A percentile compares a stretch with the other conserved stretches of the same genome.
Evolutionary conservation across 2,797 vertebrate genomes (phyloP).

Genomic region (Numenius phaeopus): DNA sequence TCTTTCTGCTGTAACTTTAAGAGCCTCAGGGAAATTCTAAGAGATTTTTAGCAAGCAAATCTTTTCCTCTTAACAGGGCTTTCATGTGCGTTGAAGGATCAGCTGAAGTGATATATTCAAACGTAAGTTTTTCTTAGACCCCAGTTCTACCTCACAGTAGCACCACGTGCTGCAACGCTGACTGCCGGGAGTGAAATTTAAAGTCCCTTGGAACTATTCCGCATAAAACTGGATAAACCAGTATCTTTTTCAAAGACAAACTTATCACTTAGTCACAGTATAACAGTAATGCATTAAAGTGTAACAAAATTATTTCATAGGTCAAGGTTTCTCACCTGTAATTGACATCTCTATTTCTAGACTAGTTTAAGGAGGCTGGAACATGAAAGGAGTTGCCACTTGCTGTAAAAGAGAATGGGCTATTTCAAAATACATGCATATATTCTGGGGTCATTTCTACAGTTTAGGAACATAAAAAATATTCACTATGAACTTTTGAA

Average conservation of each 20-base stretch:
- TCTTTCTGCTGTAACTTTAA: not conserved
- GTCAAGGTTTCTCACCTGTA: conserved; percentile 34
- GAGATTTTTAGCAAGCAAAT: not conserved
- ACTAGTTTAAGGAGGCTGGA: not conserved
- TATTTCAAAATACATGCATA: not conserved
- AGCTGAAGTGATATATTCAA: not conserved
- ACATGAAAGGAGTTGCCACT: not conserved
- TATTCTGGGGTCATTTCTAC: not conserved
- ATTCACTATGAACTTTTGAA: not conserved
- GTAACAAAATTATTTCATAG: conserved; percentile 33
- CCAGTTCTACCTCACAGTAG: not conserved
- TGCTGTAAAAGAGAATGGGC: not conserved
- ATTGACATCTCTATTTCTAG: not conserved
- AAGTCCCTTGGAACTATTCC: not conserved
- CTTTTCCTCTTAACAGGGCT: not conserved
- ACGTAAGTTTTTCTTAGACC: not conserved
- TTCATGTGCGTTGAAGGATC: not conserved
- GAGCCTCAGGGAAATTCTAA: not conserved
- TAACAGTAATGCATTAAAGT: conserved; percentile 29
- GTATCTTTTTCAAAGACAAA: not conserved
- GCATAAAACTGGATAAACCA: not conserved
- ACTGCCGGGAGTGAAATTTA: not conserved
- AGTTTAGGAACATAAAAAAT: not conserved
- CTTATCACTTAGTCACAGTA: not conserved
- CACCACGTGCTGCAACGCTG: not conserved